A percentile compares a stretch with the other conserved stretches of the same genome.
Evolutionary conservation across 2,113 vertebrate genomes (phyloP).

Genomic region (Felis catus): F.catus_Fca126_mat1.0 CM031415.1:183473501-183474000

Average conservation of each 20-base stretch:
- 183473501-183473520: background rate
- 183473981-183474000: background rate
- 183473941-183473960: background rate
- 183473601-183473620: background rate
- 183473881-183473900: background rate
- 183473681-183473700: background rate
- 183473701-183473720: background rate
- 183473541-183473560: background rate
- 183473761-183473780: background rate
- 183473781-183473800: background rate
- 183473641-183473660: background rate
- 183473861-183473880: background rate
- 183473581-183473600: background rate
- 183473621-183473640: background rate
- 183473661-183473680: background rate
- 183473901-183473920: background rate
- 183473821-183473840: background rate
- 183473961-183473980: background rate
- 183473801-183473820: background rate
- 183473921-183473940: background rate
- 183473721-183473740: background rate
- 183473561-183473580: background rate
- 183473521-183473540: background rate
- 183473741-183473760: background rate
- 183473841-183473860: background rate